Conservation (phyloP, 30 jellyfish, hydroid and myxozoan genomes). For the Cassiopea andromeda region DNA sequence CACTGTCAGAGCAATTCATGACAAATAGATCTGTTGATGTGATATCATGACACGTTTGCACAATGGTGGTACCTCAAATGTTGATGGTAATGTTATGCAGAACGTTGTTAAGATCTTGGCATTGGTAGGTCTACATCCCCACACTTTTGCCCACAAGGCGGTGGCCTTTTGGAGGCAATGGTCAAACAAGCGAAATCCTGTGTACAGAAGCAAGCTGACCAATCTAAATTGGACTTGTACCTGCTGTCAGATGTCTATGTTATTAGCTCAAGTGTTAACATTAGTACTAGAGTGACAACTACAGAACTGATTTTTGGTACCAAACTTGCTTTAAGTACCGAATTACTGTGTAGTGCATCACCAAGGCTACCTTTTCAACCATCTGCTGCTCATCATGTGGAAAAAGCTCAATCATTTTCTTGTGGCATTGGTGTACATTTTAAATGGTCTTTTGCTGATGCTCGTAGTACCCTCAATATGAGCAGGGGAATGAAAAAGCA, state of each 20-base stretch:
- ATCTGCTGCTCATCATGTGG: conserved; percentile 9
- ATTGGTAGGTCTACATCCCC: conserved; percentile 30
- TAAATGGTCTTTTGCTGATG: conserved; percentile 29
- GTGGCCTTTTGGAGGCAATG: conserved; percentile 42
- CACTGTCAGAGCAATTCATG: conserved; percentile 46
- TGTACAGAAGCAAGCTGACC: conserved; percentile 49
- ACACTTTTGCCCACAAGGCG: conserved; percentile 46
- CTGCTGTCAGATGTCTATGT: conserved; percentile 20
- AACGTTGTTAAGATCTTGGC: conserved; percentile 17
- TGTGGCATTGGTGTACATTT: conserved; percentile 22
- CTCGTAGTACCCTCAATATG: conserved; percentile 4
- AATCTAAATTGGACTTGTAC: conserved; percentile 24
- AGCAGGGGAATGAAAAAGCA: conserved; percentile 23
- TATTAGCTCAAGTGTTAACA: conserved; percentile 5
- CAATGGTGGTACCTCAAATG: conserved; percentile 50
- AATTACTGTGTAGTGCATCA: background rate
- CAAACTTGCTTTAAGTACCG: conserved; percentile 1
- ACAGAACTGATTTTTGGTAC: conserved; percentile 34
- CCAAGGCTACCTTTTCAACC: conserved; percentile 7
- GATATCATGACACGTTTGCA: conserved; percentile 45
- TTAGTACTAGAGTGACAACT: conserved; percentile 5
- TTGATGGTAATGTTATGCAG: conserved; percentile 39
- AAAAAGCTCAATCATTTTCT: conserved; percentile 4
- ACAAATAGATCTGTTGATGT: conserved; percentile 39
- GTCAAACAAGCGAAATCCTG: conserved; percentile 53